phyloP scores from a whole-genome alignment of 1,140 invertebrate species.

The Uloborus diversus region DNA sequence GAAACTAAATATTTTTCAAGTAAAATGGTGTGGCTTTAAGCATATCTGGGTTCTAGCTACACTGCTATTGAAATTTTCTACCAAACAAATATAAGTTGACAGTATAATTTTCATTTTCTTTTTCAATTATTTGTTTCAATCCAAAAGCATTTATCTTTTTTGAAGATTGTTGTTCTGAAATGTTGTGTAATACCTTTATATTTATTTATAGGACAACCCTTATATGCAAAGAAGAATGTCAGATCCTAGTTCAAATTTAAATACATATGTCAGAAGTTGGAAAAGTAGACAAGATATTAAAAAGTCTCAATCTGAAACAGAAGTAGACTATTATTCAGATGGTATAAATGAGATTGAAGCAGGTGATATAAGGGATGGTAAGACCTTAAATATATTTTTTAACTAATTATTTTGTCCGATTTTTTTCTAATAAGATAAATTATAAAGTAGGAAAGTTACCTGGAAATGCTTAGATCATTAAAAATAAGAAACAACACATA shows the following conservation, averaged over 20 bases:
- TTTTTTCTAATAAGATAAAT: constrained; percentile 10
- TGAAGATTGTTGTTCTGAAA: no score
- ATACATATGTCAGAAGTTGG: constrained; percentile 79
- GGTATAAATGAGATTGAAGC: constrained; percentile 91
- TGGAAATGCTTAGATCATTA: no score
- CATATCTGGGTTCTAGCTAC: no score
- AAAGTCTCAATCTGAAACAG: constrained; percentile 91
- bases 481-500: no score
- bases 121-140: no score
- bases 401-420: neutral
- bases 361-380: constrained; percentile 91
- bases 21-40: no score
- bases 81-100: no score
- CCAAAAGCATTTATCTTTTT: no score
- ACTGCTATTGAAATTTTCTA: no score
- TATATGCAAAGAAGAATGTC: constrained; percentile 81
- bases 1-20: no score
- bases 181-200: no score
- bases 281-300: constrained; percentile 60
- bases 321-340: constrained; percentile 83
- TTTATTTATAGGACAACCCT: constrained; percentile 62
- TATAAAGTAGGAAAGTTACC: neutral
- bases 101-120: no score
- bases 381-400: constrained; percentile 58
- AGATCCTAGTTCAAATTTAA: constrained; percentile 92